These are phyloP conservation scores for Taeniopygia guttata DNA, from an alignment of 2,797 vertebrate genomes.

Conservation along the genomic window DNA sequence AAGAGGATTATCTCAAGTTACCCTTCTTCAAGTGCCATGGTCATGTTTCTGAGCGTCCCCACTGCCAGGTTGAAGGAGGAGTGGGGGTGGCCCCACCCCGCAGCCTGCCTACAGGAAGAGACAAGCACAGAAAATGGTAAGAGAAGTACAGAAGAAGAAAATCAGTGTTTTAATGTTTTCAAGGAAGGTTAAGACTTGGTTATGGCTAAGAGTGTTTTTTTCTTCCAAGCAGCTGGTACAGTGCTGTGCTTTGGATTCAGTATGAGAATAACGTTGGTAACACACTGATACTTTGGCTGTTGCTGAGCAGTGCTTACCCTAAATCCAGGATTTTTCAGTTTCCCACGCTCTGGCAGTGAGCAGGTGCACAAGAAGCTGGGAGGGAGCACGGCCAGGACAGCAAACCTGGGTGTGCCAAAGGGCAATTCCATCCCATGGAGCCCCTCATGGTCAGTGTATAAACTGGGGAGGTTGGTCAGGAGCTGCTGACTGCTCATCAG, in stretches of 20 bases:
- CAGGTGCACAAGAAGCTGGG: not conserved
- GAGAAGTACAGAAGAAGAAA: not conserved
- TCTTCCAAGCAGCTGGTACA: not conserved
- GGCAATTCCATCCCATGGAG: no score
- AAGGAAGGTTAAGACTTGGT: not conserved
- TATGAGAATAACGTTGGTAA: not conserved
- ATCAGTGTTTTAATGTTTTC: not conserved
- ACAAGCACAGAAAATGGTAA: not conserved
- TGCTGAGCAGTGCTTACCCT: not conserved
- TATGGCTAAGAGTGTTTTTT: not conserved
- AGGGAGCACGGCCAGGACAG: not conserved
- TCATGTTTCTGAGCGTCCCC: conserved; percentile 56
- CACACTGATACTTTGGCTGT: not conserved
- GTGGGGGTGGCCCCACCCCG: conserved; percentile 33
- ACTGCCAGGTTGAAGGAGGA: conserved; percentile 63
- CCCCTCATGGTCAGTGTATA: not conserved
- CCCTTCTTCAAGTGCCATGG: not conserved
- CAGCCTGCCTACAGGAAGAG: conserved; percentile 44
- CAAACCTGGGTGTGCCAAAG: rapidly evolving
- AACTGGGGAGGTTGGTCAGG: not conserved
- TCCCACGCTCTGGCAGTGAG: rapidly evolving
- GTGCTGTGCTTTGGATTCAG: not conserved
- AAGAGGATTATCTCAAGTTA: conserved; percentile 7
- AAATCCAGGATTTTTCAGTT: not conserved
- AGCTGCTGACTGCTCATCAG: rapidly evolving